These are phyloP conservation scores for Eublepharis macularius DNA, from an alignment of 2,113 vertebrate genomes.

Conservation along the genomic window DNA sequence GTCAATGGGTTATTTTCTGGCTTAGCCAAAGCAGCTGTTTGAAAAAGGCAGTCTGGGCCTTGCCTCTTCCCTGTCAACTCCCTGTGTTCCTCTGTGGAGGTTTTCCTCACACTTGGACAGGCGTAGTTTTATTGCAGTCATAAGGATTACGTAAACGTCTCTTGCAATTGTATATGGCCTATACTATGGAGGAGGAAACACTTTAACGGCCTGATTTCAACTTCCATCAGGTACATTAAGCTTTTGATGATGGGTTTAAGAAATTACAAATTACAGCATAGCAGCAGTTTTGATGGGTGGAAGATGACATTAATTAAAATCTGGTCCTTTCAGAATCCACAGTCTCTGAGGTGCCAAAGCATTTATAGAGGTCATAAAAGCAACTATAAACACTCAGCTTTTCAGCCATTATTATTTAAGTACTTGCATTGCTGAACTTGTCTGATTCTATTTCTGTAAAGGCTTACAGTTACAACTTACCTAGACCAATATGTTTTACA, in stretches of 20 bases:
- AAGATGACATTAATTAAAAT: constrained; percentile 41
- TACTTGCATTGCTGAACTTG: constrained; percentile 39
- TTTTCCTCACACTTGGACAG: neutral
- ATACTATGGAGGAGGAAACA: neutral
- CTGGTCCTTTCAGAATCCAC: neutral
- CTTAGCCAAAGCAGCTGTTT: neutral
- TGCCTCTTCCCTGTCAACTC: neutral
- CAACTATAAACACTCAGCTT: constrained; percentile 31
- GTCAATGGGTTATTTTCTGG: neutral
- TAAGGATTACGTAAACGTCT: neutral
- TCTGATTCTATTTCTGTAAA: constrained; percentile 53
- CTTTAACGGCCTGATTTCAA: constrained; percentile 17
- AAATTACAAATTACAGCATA: constrained; percentile 39
- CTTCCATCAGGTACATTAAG: constrained; percentile 31
- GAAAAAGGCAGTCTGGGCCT: neutral
- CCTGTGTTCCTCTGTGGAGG: neutral
- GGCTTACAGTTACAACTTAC: constrained; percentile 27
- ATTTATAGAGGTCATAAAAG: constrained; percentile 29
- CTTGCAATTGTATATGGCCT: neutral
- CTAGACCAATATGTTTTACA: constrained; percentile 49
- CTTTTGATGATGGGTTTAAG: constrained; percentile 27
- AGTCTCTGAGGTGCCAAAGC: constrained; percentile 24
- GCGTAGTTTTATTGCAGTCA: neutral
- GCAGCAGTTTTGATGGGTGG: constrained; percentile 31
- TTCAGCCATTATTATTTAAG: constrained; percentile 57